phyloP scores from a whole-genome alignment of 2,888 invertebrate genomes.

The Drosophila macrospina region DNA sequence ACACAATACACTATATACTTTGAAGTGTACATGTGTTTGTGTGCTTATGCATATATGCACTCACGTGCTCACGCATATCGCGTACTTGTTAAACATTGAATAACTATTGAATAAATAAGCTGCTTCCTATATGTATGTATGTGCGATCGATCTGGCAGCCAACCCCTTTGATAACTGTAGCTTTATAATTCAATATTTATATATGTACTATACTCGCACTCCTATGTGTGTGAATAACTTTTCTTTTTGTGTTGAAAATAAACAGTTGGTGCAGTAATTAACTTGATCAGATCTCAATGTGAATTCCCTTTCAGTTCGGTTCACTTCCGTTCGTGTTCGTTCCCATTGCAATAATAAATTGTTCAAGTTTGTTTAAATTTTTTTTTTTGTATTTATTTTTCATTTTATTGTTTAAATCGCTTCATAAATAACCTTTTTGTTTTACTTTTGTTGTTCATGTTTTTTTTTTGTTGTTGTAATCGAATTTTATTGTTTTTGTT shows the following conservation, averaged over 20 bases:
- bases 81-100: conserved; percentile 32
- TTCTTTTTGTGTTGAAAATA: conserved; percentile 27
- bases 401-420: conserved; percentile 79
- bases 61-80: conserved; percentile 49
- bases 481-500: conserved; percentile 59
- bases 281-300: conserved; percentile 39
- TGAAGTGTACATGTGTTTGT: background rate
- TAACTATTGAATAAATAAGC: conserved; percentile 31
- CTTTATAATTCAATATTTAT: conserved; percentile 41
- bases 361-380: conserved; percentile 55
- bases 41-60: conserved; percentile 1
- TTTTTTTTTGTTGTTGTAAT: conserved; percentile 43
- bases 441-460: conserved; percentile 45
- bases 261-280: conserved; percentile 37
- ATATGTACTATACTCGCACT: conserved; percentile 4
- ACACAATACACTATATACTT: conserved; percentile 6
- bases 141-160: conserved; percentile 29
- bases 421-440: conserved; percentile 69
- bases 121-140: conserved; percentile 4
- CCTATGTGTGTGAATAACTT: conserved; percentile 35
- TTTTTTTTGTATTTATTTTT: conserved; percentile 61
- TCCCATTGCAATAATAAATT: conserved; percentile 39
- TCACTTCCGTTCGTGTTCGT: conserved; percentile 44
- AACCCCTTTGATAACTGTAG: conserved; percentile 25
- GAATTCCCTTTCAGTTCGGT: conserved; percentile 39